Evolutionary conservation across 2,113 vertebrate species (phyloP).

Genomic region (Xyliphius kryptos): DNA sequence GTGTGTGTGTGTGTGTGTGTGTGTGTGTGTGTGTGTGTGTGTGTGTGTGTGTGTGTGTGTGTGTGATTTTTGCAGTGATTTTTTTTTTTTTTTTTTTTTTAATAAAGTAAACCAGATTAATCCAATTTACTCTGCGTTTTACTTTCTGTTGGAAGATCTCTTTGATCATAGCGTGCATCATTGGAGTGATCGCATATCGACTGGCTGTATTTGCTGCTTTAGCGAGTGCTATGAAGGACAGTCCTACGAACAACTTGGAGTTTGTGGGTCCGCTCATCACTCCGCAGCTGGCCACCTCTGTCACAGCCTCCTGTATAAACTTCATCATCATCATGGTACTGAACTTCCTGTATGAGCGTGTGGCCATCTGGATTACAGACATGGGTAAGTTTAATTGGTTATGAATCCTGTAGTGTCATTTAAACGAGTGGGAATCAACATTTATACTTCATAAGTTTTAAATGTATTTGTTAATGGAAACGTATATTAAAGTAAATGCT

Average conservation of each 20-base stretch:
- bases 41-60: too few relatives aligned
- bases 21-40: too few relatives aligned
- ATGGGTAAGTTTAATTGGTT: slow-evolving; percentile 74
- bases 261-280: slow-evolving; percentile 79
- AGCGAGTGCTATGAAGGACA: slow-evolving; percentile 86
- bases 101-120: too few relatives aligned
- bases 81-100: too few relatives aligned
- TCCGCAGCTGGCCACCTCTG: slow-evolving; percentile 87
- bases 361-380: slow-evolving; percentile 94
- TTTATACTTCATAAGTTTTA: too few relatives aligned
- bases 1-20: too few relatives aligned
- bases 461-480: too few relatives aligned
- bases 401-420: too few relatives aligned
- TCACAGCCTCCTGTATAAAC: slow-evolving; percentile 92
- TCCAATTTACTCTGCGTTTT: too few relatives aligned
- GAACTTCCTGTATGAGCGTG: slow-evolving; percentile 88
- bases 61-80: too few relatives aligned
- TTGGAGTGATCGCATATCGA: slow-evolving; percentile 90
- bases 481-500: too few relatives aligned
- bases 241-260: slow-evolving; percentile 63
- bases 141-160: slow-evolving; percentile 64
- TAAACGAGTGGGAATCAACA: not conserved
- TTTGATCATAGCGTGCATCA: slow-evolving; percentile 86
- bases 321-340: slow-evolving; percentile 96
- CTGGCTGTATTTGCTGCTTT: slow-evolving; percentile 88